Conservation (phyloP, 2,888 invertebrate species). For the Acleris holmiana region DNA sequence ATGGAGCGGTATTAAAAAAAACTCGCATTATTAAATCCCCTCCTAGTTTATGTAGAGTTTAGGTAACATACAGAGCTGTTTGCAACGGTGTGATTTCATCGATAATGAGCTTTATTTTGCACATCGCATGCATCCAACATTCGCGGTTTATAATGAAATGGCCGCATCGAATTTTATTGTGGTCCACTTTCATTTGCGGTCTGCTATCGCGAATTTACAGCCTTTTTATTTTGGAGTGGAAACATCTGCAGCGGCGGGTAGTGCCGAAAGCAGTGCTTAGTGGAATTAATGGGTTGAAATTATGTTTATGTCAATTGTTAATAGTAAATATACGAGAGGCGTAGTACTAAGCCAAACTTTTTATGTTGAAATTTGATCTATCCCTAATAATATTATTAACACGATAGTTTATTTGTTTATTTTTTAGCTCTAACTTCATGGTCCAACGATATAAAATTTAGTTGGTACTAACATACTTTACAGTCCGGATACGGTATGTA, state of each 20-base stretch:
- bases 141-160: constrained; percentile 71
- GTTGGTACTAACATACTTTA: too few relatives aligned
- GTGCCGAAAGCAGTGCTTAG: background rate
- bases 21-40: too few relatives aligned
- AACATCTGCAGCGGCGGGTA: background rate
- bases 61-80: background rate
- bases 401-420: too few relatives aligned
- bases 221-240: constrained; percentile 28
- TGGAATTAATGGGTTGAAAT: constrained; percentile 8
- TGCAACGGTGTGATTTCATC: constrained; percentile 8
- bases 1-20: too few relatives aligned
- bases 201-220: constrained; percentile 44
- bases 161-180: constrained; percentile 65
- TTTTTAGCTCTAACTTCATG: too few relatives aligned
- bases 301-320: background rate
- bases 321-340: background rate
- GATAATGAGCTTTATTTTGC: constrained; percentile 49
- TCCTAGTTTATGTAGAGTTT: too few relatives aligned
- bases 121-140: constrained; percentile 62
- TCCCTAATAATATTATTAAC: background rate
- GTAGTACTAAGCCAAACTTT: background rate
- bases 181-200: constrained; percentile 70
- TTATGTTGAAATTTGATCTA: background rate
- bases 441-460: too few relatives aligned
- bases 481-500: too few relatives aligned